These are phyloP conservation scores for Crotalus viridis DNA, from an alignment of 2,113 vertebrate species.

Conservation along the genomic window DNA sequence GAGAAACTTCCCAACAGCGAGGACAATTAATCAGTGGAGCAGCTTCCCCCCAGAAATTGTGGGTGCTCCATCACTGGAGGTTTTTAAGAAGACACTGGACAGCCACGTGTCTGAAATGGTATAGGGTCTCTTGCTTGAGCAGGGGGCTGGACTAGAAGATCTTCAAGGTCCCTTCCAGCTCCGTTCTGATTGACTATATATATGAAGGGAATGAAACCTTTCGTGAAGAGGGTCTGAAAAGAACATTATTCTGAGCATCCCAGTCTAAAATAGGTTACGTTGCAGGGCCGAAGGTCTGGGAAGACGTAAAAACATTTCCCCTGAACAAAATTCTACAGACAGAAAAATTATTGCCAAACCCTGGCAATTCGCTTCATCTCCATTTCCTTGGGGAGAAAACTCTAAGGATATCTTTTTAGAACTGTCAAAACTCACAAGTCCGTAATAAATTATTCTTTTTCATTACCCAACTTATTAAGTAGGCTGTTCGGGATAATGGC, in stretches of 20 bases:
- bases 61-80: too few relatives aligned
- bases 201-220: slow-evolving; percentile 54
- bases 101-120: too few relatives aligned
- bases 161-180: too few relatives aligned
- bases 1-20: too few relatives aligned
- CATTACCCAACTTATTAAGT: slow-evolving; percentile 76
- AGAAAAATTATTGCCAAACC: slow-evolving; percentile 71
- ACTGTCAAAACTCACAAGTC: slow-evolving; percentile 77
- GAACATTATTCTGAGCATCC: slow-evolving; percentile 73
- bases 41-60: too few relatives aligned
- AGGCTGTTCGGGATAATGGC: too few relatives aligned
- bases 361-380: slow-evolving; percentile 67
- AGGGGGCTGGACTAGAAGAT: too few relatives aligned
- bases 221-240: slow-evolving; percentile 61
- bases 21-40: too few relatives aligned
- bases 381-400: slow-evolving; percentile 66
- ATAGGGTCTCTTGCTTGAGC: too few relatives aligned
- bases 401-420: slow-evolving; percentile 79
- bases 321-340: slow-evolving; percentile 73
- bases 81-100: too few relatives aligned
- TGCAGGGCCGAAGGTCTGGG: slow-evolving; percentile 53
- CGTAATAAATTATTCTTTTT: slow-evolving; percentile 83
- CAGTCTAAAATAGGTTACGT: slow-evolving; percentile 74
- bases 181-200: slow-evolving; percentile 11
- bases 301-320: slow-evolving; percentile 59